Conservation (phyloP, 2,797 vertebrate genomes). For the Mormyrops attenuatus region DNA sequence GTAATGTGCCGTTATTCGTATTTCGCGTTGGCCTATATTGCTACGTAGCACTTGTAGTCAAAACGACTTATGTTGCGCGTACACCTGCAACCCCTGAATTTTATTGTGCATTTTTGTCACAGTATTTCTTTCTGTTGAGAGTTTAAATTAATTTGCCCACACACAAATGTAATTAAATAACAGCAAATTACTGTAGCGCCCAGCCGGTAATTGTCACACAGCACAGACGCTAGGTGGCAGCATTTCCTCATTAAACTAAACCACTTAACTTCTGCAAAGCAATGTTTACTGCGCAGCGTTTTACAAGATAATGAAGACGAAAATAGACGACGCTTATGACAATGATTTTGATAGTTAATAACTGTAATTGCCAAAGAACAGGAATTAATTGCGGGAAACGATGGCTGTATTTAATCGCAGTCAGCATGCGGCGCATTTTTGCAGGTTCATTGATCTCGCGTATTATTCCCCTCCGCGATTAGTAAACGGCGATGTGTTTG, state of each 20-base stretch:
- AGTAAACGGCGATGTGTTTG: neutral
- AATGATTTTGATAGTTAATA: constrained; percentile 7
- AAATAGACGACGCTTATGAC: neutral
- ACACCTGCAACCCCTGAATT: neutral
- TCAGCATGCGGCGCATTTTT: neutral
- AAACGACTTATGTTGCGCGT: neutral
- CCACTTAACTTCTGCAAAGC: neutral
- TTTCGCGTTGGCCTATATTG: neutral
- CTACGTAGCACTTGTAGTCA: neutral
- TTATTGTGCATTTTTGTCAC: neutral
- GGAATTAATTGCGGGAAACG: neutral
- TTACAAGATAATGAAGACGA: neutral
- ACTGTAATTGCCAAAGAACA: constrained; percentile 2
- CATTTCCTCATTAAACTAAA: constrained; percentile 32
- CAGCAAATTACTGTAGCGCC: neutral
- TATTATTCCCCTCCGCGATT: neutral
- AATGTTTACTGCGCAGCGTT: neutral
- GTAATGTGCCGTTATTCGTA: neutral
- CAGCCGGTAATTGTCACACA: neutral
- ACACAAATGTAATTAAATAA: neutral
- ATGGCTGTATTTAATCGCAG: neutral
- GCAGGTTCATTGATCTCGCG: neutral
- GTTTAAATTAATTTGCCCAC: constrained; percentile 39
- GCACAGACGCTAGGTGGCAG: constrained; percentile 55
- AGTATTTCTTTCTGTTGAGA: neutral